phyloP scores from a whole-genome alignment of 2,888 invertebrate genomes.

The Allophyes oxyacanthae region DNA sequence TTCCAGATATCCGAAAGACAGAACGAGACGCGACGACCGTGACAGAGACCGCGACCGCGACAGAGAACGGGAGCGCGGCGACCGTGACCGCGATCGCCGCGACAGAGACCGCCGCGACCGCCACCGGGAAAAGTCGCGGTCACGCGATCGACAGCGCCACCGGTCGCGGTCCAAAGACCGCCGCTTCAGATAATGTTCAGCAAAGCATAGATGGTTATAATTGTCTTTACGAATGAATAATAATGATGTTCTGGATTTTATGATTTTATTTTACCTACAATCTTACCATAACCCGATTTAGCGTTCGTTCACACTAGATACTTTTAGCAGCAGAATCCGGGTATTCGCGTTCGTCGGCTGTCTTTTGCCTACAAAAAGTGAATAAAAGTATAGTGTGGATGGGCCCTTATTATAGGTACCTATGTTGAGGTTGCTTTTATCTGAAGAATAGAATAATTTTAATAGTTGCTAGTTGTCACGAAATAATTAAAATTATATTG shows the following conservation, averaged over 20 bases:
- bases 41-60: slow-evolving; percentile 74
- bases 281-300: too few species aligned
- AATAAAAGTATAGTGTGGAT: too few species aligned
- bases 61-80: slow-evolving; percentile 58
- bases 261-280: slow-evolving; percentile 25
- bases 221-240: slow-evolving; percentile 70
- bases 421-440: too few species aligned
- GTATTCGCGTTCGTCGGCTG: too few species aligned
- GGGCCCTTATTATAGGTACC: too few species aligned
- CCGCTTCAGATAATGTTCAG: slow-evolving; percentile 79
- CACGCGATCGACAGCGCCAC: slow-evolving; percentile 71
- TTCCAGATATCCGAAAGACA: slow-evolving; percentile 84
- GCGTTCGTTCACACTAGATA: too few species aligned
- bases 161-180: slow-evolving; percentile 81
- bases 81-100: slow-evolving; percentile 60
- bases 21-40: slow-evolving; percentile 79
- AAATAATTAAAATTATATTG: too few species aligned
- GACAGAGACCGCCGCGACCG: slow-evolving; percentile 69
- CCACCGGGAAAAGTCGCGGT: slow-evolving; percentile 69
- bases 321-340: too few species aligned
- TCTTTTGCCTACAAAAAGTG: too few species aligned
- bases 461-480: too few species aligned
- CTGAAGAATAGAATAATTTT: too few species aligned
- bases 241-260: slow-evolving; percentile 68
- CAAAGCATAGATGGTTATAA: slow-evolving; percentile 53